Conservation (phyloP, 2,797 vertebrate genomes). For the Anomalospiza imberbis region DNA sequence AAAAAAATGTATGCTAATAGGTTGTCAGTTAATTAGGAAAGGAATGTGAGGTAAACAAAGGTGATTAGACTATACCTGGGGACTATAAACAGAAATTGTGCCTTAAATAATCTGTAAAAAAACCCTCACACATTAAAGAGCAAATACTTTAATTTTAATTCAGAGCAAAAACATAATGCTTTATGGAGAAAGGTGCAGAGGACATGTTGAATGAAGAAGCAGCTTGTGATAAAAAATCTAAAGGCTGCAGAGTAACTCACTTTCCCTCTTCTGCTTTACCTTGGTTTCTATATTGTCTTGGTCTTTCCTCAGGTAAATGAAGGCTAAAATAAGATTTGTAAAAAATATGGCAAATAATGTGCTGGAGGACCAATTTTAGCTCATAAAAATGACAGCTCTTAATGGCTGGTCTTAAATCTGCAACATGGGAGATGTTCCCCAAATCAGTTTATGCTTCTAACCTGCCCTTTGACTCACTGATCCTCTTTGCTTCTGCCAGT, state of each 20-base stretch:
- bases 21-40: conserved; percentile 83
- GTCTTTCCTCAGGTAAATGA: not conserved
- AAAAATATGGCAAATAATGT: not conserved
- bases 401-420: not conserved
- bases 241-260: not conserved
- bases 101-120: conserved; percentile 76
- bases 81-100: conserved; percentile 79
- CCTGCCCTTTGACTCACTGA: not conserved
- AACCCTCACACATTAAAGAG: conserved; percentile 18
- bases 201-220: conserved; percentile 13
- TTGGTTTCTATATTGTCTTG: not conserved
- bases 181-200: conserved; percentile 26
- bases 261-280: not conserved
- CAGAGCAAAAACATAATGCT: conserved; percentile 27
- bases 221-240: not conserved
- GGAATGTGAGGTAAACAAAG: conserved; percentile 81
- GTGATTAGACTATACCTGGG: conserved; percentile 81
- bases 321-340: not conserved
- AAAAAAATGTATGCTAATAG: conserved; percentile 79
- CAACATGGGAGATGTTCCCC: not conserved
- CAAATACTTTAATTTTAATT: conserved; percentile 63
- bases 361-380: not conserved
- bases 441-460: not conserved
- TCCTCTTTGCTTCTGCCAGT: not conserved
- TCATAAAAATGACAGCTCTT: not conserved